phyloP scores from a whole-genome alignment of 1,140 invertebrate species.

The Lepeophtheirus salmonis region DNA sequence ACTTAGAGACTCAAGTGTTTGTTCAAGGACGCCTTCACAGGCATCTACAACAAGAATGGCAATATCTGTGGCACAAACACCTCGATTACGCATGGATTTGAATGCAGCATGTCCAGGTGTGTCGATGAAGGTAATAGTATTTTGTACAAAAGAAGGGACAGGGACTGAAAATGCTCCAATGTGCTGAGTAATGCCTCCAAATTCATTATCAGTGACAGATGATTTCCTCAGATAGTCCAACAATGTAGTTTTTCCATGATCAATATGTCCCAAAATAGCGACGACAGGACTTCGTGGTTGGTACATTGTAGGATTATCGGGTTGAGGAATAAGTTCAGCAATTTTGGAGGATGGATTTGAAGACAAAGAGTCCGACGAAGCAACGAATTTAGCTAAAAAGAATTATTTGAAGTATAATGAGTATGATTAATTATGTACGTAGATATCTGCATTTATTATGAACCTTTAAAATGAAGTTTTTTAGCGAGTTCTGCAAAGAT shows the following conservation, averaged over 20 bases:
- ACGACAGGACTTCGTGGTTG: slow-evolving; percentile 58
- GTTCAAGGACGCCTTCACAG: slow-evolving; percentile 96
- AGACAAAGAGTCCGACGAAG: not conserved
- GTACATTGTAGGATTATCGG: not conserved
- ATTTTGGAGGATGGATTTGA: not conserved
- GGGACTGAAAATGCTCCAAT: slow-evolving; percentile 84
- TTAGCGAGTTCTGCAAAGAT: not conserved
- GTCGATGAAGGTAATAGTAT: slow-evolving; percentile 83
- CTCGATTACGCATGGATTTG: slow-evolving; percentile 67
- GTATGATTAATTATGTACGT: no score
- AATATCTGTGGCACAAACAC: slow-evolving; percentile 80
- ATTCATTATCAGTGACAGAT: slow-evolving; percentile 68
- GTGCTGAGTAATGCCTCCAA: slow-evolving; percentile 99
- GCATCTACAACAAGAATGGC: slow-evolving; percentile 92
- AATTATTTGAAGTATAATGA: no score
- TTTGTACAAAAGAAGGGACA: not conserved
- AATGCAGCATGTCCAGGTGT: slow-evolving; percentile 99
- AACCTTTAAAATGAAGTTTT: not conserved
- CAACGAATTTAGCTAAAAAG: not conserved
- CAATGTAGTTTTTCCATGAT: slow-evolving; percentile 96
- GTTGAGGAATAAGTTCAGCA: slow-evolving; percentile 2
- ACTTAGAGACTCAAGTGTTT: slow-evolving; percentile 62
- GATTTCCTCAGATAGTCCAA: slow-evolving; percentile 72
- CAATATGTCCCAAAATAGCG: slow-evolving; percentile 97
- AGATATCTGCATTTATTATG: no score